Base-by-base conservation (phyloP, 1,140 invertebrate genomes). In the Brachystomella parvula region DNA sequence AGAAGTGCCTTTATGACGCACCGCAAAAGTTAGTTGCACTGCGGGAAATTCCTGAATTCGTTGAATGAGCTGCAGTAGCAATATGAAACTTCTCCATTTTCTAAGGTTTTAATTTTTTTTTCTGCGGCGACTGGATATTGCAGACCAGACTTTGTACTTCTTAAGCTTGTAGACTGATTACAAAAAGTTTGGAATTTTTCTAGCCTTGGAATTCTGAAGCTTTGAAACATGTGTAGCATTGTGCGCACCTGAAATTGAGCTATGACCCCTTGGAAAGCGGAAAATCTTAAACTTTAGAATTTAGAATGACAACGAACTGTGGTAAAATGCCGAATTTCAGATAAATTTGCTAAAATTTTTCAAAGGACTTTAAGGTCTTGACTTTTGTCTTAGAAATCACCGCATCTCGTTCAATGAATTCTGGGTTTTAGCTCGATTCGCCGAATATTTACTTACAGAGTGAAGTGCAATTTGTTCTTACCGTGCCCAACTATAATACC, bases 401-500 rank as follows among this genome's bases (percentile, higher is more conserved):
- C 21, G 44, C 44, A n/a, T 21, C 44, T 47, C 15, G 44, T 47
- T 47, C 15, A 47, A 47, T 21, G 44, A 15, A 21, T 15, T 15
- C 15, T 57, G 6, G 21, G n/a, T 21, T 57, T 57, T 57, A 29
- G 28, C 53, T 57, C 12, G 28, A 57, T 47, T 47, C 21, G 44
- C 15, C 44, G 15, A 15, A 47, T 21, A 44, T 24, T 63, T 63
- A 3, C 1, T n/a, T n/a, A 39, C 35, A 19, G 6, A 39, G 6
- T 39, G 6, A 39, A 39, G 19, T 9, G 19, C 35, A 39, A 9
- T 39, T 39, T 6, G 6, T 39, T 19, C 6, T 39, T 32, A 59
- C 30, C 30, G 3, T 15, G 9, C 21, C 65, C 65, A 26, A 29
- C 58, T 24, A 66, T 61, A 1, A 47, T 66, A 2, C 65, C 65